Conservation (phyloP, 92 coral and sea anemone genomes). For the Palythoa grandis region DNA sequence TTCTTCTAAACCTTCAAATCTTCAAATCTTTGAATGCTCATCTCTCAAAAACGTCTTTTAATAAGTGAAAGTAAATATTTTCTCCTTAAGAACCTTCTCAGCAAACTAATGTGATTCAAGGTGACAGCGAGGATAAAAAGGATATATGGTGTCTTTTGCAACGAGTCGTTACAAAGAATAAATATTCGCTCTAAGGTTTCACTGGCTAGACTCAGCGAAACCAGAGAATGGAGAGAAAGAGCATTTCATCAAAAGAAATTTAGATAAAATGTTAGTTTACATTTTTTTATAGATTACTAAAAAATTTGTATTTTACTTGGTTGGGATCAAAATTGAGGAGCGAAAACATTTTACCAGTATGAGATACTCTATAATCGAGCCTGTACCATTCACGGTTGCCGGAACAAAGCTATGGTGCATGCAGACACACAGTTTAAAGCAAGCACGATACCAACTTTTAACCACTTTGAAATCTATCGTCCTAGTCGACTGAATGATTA, state of each 20-base stretch:
- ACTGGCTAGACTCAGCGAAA: conserved; percentile 30
- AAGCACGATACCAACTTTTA: not conserved
- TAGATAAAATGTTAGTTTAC: not conserved
- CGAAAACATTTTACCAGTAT: too few relatives aligned
- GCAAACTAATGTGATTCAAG: not conserved
- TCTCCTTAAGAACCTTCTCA: not conserved
- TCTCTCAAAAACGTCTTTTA: not conserved
- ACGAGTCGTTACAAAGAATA: not conserved
- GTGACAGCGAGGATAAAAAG: not conserved
- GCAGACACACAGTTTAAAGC: not conserved
- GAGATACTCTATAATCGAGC: too few relatives aligned
- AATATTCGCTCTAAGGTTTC: conserved; percentile 35
- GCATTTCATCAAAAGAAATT: not conserved
- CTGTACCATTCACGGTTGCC: not conserved
- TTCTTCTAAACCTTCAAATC: not conserved
- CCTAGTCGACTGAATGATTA: not conserved
- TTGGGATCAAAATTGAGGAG: too few relatives aligned
- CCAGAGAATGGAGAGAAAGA: not conserved
- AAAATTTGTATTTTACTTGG: too few relatives aligned
- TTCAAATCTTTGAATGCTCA: not conserved
- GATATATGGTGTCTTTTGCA: not conserved
- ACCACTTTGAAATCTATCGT: not conserved
- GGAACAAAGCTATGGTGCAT: not conserved
- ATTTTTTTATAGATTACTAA: too few relatives aligned
- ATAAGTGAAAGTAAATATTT: not conserved